A percentile compares a stretch with the other conserved stretches of the same genome.
Conservation (phyloP, 1,140 invertebrate genomes). For the Saccostrea cuccullata region DNA sequence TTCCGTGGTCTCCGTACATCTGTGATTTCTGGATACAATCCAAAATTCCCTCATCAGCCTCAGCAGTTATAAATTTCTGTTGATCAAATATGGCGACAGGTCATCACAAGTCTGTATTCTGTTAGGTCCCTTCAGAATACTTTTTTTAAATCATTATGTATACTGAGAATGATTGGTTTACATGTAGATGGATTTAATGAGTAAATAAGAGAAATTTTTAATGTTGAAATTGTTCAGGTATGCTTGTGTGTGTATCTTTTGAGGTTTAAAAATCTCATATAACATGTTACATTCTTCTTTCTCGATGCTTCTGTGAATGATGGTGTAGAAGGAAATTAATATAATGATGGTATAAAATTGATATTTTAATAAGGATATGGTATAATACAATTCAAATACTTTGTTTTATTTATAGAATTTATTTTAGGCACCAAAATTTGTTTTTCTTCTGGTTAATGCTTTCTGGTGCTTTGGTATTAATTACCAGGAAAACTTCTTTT, state of each 20-base stretch:
- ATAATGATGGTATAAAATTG: too few relatives aligned
- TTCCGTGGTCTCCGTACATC: constrained; percentile 13
- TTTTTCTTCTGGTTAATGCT: too few relatives aligned
- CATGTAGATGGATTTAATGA: background rate
- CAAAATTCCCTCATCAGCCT: background rate
- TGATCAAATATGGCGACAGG: background rate
- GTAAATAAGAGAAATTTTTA: background rate
- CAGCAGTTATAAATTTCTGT: background rate
- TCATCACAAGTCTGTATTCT: background rate
- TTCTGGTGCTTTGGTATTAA: too few relatives aligned
- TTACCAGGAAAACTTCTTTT: too few relatives aligned
- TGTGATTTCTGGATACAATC: constrained; percentile 27
- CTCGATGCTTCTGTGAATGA: too few relatives aligned
- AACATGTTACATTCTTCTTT: too few relatives aligned
- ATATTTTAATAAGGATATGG: too few relatives aligned
- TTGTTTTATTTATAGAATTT: too few relatives aligned
- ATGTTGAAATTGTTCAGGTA: background rate
- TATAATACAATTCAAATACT: too few relatives aligned
- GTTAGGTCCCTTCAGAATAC: background rate
- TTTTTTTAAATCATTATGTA: too few relatives aligned
- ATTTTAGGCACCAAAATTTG: too few relatives aligned
- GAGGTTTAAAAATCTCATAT: background rate
- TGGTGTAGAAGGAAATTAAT: too few relatives aligned
- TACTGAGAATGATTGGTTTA: background rate
- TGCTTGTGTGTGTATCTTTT: background rate